phyloP scores from a whole-genome alignment of 23 tunicate species.

The Ascidia mentula region DNA sequence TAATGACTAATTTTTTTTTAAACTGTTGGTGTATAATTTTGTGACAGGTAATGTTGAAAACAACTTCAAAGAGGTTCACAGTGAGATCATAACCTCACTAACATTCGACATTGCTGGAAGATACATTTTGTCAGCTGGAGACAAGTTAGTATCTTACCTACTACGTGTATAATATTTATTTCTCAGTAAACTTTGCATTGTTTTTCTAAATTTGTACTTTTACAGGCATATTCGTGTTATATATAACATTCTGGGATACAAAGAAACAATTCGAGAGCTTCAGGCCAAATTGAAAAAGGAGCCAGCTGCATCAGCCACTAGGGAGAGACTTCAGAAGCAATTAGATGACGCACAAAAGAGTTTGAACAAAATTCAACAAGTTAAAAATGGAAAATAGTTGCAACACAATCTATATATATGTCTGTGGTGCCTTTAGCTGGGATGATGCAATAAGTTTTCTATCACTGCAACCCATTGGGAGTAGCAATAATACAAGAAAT shows the following conservation, averaged over 20 bases:
- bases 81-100: constrained; percentile 47
- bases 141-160: constrained; percentile 41
- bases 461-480: too few relatives aligned
- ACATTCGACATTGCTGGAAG: constrained; percentile 75
- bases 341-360: constrained; percentile 34
- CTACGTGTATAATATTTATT: background rate
- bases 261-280: constrained; percentile 67
- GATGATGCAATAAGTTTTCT: background rate
- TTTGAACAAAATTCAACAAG: constrained; percentile 30
- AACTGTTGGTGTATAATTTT: too few relatives aligned
- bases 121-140: constrained; percentile 73
- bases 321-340: constrained; percentile 53
- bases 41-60: constrained; percentile 44
- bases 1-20: too few relatives aligned
- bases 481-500: too few relatives aligned
- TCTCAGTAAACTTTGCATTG: background rate
- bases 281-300: constrained; percentile 34
- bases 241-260: constrained; percentile 79
- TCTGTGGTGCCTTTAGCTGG: background rate
- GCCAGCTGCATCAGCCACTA: constrained; percentile 38
- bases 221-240: constrained; percentile 74
- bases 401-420: background rate
- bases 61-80: constrained; percentile 62
- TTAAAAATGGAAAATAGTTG: background rate
- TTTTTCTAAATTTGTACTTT: too few relatives aligned